A percentile compares a stretch with the other conserved stretches of the same genome.
These are phyloP conservation scores for Tympanuchus pallidicinctus DNA, from an alignment of 2,113 vertebrate genomes.

Conservation along the genomic window DNA sequence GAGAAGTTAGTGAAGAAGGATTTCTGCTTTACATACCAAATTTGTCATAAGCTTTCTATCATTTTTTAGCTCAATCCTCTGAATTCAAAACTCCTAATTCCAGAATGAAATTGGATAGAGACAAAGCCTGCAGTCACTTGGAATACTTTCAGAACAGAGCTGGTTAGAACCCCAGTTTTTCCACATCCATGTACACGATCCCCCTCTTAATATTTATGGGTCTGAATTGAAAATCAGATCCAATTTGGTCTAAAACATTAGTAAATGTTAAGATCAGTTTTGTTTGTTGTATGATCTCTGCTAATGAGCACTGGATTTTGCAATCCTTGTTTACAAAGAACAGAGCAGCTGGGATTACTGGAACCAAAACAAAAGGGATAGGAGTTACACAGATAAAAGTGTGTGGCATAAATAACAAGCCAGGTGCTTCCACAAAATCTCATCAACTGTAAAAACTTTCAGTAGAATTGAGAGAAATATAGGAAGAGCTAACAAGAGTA, in stretches of 20 bases:
- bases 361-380: neutral
- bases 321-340: neutral
- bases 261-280: neutral
- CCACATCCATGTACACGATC: rapidly evolving
- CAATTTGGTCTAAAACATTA: neutral
- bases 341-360: neutral
- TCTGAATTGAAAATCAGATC: neutral
- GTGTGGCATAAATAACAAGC: neutral
- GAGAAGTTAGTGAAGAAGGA: neutral
- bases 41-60: slow-evolving; percentile 44
- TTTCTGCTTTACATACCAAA: slow-evolving; percentile 25
- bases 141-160: neutral
- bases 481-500: neutral
- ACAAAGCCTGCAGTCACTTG: neutral
- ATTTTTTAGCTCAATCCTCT: slow-evolving; percentile 44
- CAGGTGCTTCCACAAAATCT: neutral
- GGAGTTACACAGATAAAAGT: neutral
- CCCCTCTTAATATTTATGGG: neutral
- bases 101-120: slow-evolving; percentile 39
- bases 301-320: neutral
- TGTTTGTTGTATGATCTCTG: neutral
- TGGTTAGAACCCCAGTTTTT: neutral
- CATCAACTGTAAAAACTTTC: neutral
- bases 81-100: slow-evolving; percentile 51
- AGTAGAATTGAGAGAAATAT: neutral